Evolutionary conservation across 2,888 invertebrate species (phyloP).

Genomic region (Rotaria sp.): DNA sequence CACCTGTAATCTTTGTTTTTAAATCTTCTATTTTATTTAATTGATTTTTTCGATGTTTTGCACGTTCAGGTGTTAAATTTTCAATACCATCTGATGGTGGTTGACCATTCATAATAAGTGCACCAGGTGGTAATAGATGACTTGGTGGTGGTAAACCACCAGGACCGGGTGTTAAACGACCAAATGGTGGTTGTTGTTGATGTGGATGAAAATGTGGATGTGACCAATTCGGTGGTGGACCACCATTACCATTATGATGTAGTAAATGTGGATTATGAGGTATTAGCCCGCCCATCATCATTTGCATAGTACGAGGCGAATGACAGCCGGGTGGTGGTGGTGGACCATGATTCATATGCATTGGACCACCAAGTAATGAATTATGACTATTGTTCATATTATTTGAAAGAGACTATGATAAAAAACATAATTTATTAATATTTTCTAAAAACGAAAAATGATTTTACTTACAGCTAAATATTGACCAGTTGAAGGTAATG

Average conservation of each 20-base stretch:
- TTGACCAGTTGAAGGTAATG: constrained; percentile 4
- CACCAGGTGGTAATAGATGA: background rate
- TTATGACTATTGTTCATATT: background rate
- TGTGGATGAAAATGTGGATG: constrained; percentile 7
- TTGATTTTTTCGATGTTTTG: constrained; percentile 84
- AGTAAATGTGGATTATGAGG: background rate
- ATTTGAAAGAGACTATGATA: background rate
- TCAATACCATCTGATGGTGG: constrained; percentile 57
- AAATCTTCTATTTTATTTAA: constrained; percentile 69
- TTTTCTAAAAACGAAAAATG: background rate
- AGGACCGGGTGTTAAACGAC: background rate
- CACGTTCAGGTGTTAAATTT: constrained; percentile 87
- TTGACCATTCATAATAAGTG: background rate
- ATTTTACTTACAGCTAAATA: background rate
- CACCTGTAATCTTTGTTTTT: constrained; percentile 28
- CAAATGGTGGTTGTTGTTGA: constrained; percentile 14
- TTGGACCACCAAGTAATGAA: background rate
- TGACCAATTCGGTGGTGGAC: background rate
- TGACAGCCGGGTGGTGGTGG: background rate
- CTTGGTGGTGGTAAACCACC: background rate
- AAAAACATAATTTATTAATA: background rate
- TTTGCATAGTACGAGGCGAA: constrained; percentile 22
- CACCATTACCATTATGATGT: background rate
- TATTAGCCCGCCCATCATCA: background rate
- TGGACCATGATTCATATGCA: background rate